phyloP scores from a whole-genome alignment of 2,888 invertebrate species.

The Nemotelus nigrinus region DNA sequence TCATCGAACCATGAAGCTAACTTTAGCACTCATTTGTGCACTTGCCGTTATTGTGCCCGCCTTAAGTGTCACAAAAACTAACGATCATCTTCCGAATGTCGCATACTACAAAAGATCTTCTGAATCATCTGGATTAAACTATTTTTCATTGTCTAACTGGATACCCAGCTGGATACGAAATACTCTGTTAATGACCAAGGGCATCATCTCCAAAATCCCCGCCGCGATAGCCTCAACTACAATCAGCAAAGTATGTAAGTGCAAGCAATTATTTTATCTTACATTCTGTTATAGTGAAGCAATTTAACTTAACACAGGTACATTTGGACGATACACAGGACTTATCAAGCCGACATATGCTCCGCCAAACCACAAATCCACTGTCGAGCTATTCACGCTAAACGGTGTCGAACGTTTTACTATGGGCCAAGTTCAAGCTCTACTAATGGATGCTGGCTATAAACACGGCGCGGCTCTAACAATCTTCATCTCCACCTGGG shows the following conservation, averaged over 20 bases:
- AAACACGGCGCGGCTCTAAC: conserved; percentile 40
- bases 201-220: conserved; percentile 46
- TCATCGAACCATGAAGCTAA: too few relatives aligned
- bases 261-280: not conserved
- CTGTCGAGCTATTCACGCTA: conserved; percentile 18
- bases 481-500: conserved; percentile 46
- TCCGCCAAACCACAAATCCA: conserved; percentile 6
- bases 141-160: conserved; percentile 1
- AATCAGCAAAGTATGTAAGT: conserved; percentile 42
- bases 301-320: conserved; percentile 4
- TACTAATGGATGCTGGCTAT: conserved; percentile 3
- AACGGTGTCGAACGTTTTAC: not conserved
- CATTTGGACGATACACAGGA: not conserved
- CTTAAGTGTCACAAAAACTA: too few relatives aligned
- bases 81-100: too few relatives aligned
- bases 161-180: conserved; percentile 30
- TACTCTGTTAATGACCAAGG: conserved; percentile 39
- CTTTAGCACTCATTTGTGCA: too few relatives aligned
- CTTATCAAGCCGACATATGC: conserved; percentile 34
- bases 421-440: not conserved
- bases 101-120: too few relatives aligned
- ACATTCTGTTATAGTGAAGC: not conserved
- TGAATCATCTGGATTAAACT: not conserved
- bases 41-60: too few relatives aligned
- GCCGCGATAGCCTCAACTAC: conserved; percentile 22